Conservation (phyloP, 2,888 invertebrate genomes). For the Strigamia transsilvanica region DNA sequence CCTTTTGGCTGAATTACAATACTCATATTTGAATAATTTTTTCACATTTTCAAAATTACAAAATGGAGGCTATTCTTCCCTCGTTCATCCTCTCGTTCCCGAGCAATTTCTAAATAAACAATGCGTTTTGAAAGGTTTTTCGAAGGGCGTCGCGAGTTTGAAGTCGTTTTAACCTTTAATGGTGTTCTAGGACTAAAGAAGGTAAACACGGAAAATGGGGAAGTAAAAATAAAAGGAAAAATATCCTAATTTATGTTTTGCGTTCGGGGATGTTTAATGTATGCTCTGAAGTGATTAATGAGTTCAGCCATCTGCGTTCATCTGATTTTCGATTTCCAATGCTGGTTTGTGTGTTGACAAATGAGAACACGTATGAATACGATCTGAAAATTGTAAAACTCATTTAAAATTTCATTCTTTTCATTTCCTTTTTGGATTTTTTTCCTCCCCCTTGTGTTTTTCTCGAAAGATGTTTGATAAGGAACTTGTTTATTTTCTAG, state of each 20-base stretch:
- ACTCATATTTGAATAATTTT: slow-evolving; percentile 28
- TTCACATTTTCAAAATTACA: neutral
- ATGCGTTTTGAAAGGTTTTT: neutral
- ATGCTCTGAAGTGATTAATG: neutral
- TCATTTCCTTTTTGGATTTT: neutral
- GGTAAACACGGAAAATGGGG: neutral
- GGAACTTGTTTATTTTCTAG: neutral
- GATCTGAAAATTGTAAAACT: slow-evolving; percentile 3
- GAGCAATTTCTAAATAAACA: no score
- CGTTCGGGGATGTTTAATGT: neutral
- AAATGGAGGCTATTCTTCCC: neutral
- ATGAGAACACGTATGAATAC: slow-evolving; percentile 31
- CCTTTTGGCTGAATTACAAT: slow-evolving; percentile 6
- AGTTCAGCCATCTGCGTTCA: slow-evolving; percentile 31
- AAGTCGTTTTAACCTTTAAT: neutral
- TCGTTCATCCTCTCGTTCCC: no score
- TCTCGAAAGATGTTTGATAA: neutral
- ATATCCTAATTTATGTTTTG: neutral
- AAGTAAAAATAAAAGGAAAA: neutral
- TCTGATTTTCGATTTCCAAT: slow-evolving; percentile 45
- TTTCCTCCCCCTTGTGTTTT: neutral
- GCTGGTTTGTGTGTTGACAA: slow-evolving; percentile 5
- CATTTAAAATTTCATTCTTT: slow-evolving; percentile 6
- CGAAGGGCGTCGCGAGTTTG: neutral
- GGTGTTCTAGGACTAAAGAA: neutral